These are phyloP conservation scores for Amphiduros pacificus DNA, from an alignment of 2,888 invertebrate genomes.

Conservation along the genomic window DNA sequence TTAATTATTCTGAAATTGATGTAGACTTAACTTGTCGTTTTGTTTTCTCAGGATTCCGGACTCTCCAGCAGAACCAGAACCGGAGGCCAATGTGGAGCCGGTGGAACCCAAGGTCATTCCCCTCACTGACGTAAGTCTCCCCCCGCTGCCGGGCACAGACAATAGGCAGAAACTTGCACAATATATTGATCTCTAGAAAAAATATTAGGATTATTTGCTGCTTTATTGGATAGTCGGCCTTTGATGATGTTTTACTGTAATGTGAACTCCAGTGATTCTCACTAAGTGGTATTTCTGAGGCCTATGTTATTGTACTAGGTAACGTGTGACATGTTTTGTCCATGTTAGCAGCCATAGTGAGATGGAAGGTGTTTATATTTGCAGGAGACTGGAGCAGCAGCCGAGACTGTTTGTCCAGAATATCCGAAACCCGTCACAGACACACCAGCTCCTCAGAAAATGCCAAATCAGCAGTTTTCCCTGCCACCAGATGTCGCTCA, in stretches of 20 bases:
- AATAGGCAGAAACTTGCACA: too few relatives aligned
- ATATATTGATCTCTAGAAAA: neutral
- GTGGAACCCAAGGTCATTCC: constrained; percentile 83
- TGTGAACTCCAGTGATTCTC: too few relatives aligned
- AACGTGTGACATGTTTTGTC: too few relatives aligned
- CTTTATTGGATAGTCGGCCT: too few relatives aligned
- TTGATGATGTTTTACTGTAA: too few relatives aligned
- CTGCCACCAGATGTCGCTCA: constrained; percentile 46
- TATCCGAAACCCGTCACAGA: constrained; percentile 7
- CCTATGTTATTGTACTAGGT: too few relatives aligned
- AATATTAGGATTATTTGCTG: neutral
- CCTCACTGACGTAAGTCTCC: constrained; percentile 72
- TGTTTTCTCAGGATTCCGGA: constrained; percentile 72
- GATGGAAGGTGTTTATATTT: too few relatives aligned
- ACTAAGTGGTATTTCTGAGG: too few relatives aligned
- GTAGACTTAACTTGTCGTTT: neutral
- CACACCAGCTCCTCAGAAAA: neutral
- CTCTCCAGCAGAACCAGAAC: constrained; percentile 82
- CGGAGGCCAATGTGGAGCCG: constrained; percentile 72
- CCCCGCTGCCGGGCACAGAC: too few relatives aligned
- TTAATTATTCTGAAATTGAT: neutral
- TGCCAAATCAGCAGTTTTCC: constrained; percentile 12
- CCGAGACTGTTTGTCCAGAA: neutral
- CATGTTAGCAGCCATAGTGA: too few relatives aligned
- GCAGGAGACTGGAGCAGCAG: constrained; percentile 8